Evolutionary conservation across 2,888 invertebrate genomes (phyloP).

Genomic region (Cosmorhoe ocellata): DNA sequence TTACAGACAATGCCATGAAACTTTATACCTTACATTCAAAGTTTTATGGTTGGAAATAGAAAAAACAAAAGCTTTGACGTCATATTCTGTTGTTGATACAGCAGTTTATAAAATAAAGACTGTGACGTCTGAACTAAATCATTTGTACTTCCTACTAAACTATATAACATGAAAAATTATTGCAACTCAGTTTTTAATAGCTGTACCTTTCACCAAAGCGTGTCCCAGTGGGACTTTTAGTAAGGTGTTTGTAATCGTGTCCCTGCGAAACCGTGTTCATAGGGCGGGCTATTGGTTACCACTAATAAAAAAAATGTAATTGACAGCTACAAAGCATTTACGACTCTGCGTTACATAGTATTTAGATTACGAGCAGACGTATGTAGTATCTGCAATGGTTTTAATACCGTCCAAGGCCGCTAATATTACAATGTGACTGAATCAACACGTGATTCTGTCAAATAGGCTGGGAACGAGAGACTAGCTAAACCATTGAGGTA

Average conservation of each 20-base stretch:
- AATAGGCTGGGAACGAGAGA: slow-evolving; percentile 13
- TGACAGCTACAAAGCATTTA: too few species aligned
- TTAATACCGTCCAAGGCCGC: slow-evolving; percentile 34
- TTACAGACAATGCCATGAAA: neutral
- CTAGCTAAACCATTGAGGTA: too few species aligned
- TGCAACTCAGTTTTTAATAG: too few species aligned
- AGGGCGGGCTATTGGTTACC: too few species aligned
- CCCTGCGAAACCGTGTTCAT: too few species aligned
- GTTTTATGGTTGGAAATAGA: neutral
- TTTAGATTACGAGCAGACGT: slow-evolving; percentile 3
- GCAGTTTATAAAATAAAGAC: neutral
- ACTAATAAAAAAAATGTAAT: too few species aligned
- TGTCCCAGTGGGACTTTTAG: too few species aligned
- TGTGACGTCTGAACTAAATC: too few species aligned
- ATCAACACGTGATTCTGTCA: slow-evolving; percentile 26
- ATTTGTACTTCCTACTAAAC: too few species aligned
- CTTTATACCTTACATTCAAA: neutral
- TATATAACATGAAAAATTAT: too few species aligned
- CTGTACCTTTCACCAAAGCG: too few species aligned
- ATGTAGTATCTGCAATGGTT: slow-evolving; percentile 29
- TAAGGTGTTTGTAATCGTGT: too few species aligned
- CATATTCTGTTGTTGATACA: neutral
- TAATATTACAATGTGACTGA: slow-evolving; percentile 24
- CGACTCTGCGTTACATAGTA: neutral
- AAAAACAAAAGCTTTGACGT: neutral